Evolutionary conservation across 2,797 vertebrate genomes (phyloP).

Genomic region (Muscicapa comitata): DNA sequence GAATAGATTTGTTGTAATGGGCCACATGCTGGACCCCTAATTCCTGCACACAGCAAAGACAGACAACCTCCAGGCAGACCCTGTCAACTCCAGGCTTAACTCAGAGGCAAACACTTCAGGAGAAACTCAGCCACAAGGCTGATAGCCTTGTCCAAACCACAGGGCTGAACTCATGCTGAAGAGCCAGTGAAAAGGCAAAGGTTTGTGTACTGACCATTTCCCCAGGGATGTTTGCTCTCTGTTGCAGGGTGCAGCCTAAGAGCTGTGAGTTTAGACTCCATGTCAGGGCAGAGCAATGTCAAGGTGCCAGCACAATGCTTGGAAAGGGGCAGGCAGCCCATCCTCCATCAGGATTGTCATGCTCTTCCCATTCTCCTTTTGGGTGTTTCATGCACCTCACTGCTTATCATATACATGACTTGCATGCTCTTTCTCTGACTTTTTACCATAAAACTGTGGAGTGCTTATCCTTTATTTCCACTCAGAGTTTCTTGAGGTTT

Average conservation of each 20-base stretch:
- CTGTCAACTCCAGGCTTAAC: background rate
- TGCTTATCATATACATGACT: background rate
- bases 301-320: background rate
- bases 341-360: background rate
- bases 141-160: background rate
- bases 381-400: background rate
- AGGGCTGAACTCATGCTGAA: background rate
- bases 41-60: background rate
- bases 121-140: background rate
- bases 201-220: background rate
- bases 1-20: background rate
- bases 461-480: background rate
- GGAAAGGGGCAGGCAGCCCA: background rate
- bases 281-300: accelerated
- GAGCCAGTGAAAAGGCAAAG: background rate
- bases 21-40: background rate
- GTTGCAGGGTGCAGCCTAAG: background rate
- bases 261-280: background rate
- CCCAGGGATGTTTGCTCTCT: background rate
- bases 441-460: background rate
- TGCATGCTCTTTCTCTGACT: background rate
- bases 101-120: background rate
- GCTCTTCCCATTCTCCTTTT: background rate
- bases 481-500: background rate
- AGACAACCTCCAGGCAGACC: background rate